Evolutionary conservation across 2,113 vertebrate genomes (phyloP).

Genomic region (Pteruthius melanotis): DNA sequence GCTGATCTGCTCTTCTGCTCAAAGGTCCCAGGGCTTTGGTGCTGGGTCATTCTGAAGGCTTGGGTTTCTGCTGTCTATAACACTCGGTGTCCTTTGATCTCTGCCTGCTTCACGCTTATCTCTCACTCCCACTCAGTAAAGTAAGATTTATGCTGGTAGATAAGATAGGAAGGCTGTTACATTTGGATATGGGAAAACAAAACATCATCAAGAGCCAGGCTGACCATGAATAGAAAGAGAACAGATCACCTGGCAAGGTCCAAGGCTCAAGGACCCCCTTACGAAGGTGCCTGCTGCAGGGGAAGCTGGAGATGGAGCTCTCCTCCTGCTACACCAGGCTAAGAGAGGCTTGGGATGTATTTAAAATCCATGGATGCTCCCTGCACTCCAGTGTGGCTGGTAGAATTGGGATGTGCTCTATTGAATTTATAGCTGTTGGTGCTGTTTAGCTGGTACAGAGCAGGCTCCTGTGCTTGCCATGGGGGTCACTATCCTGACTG

Average conservation of each 20-base stretch:
- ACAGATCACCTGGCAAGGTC: background rate
- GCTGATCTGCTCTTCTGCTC: background rate
- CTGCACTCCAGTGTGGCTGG: background rate
- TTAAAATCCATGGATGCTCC: background rate
- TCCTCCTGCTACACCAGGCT: background rate
- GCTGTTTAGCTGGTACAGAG: background rate
- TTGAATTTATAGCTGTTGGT: accelerated
- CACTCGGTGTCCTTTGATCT: background rate
- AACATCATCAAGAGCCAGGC: background rate
- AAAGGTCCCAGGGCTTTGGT: background rate
- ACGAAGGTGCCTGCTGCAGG: background rate
- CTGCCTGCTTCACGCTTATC: background rate
- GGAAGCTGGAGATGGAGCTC: background rate
- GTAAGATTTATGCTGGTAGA: background rate
- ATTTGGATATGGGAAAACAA: background rate
- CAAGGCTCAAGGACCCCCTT: background rate
- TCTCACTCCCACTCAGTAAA: background rate
- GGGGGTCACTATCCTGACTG: background rate
- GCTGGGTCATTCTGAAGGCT: background rate
- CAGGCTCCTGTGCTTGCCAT: background rate
- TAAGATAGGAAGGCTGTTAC: background rate
- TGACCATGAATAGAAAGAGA: background rate
- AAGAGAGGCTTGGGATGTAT: background rate
- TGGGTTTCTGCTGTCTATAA: background rate
- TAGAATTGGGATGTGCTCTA: background rate